Percentiles rank a stretch among this genome's conserved stretches.
These are phyloP conservation scores for Tiliacea aurago DNA, from an alignment of 2,888 invertebrate species.

Conservation along the genomic window DNA sequence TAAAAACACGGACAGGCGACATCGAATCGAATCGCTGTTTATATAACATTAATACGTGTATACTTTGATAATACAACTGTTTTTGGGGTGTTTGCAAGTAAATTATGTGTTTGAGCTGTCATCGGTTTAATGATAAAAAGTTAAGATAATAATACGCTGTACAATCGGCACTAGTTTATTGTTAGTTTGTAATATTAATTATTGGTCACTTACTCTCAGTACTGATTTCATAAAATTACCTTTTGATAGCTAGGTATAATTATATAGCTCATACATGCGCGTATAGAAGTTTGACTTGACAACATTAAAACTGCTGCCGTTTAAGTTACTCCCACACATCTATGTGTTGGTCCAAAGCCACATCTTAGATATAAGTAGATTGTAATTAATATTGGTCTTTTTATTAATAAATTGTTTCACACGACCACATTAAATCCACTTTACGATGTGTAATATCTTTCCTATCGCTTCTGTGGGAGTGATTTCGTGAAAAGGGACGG, in stretches of 20 bases:
- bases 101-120: neutral
- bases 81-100: neutral
- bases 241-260: neutral
- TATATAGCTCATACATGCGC: neutral
- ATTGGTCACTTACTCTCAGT: neutral
- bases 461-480: no score
- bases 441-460: no score
- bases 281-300: neutral
- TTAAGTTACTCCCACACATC: neutral
- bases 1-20: constrained; percentile 42
- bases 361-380: neutral
- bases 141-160: neutral
- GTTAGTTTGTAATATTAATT: neutral
- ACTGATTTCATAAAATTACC: neutral
- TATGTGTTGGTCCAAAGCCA: neutral
- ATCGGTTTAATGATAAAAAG: neutral
- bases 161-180: neutral
- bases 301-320: no score
- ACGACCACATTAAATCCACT: neutral
- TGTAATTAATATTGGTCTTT: neutral
- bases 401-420: neutral
- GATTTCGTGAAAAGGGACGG: no score
- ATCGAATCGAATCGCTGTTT: constrained; percentile 30
- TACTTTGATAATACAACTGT: constrained; percentile 28
- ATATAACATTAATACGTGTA: constrained; percentile 37